Base-by-base conservation (phyloP, 2,113 vertebrate genomes). In the Psilopsiagon aymara region DNA sequence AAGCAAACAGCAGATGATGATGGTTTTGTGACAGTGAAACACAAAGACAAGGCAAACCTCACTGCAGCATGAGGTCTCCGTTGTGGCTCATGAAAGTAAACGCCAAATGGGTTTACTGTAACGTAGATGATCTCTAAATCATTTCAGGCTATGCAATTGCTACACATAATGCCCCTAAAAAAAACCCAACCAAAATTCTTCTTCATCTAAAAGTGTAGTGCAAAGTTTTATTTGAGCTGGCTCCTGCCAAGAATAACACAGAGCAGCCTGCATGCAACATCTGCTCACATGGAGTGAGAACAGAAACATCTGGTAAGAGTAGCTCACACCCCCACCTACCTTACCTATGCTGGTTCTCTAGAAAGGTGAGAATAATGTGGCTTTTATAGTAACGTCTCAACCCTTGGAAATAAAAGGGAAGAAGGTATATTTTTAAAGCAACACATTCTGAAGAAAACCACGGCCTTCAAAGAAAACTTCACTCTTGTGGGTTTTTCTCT, bases 21-120 rank as follows among this genome's bases (percentile, higher is more conserved):
- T 90, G 88, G 60, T 77, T 96, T 81, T 94, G 92, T 90, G 86
- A 84, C 62, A 94, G 82, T 21, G 62, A 89, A 92, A 94, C 49
- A 92, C 41, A 79, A 91, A 85, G 77, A 82, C 81, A 60, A 87
- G 83, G 80, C 59, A 82, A 93, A 89, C 62, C 60, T 82, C 82
- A 6, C 79, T 94, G 71, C 96, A 97, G 95, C 91, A 84, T 88
- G 92, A 89, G 89, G 91, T 92, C 86, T 94, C 95, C 94, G 90
- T 46, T 77, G 82, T 91, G 94, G 86, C 82, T 96, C 94, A 75
- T 96, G 94, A 96, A 97, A 69, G 37, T 95, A 95, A 97, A 97
- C 0, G 20, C 91, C 84, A 95, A 96, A 95, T 93, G 91, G 66
- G 64, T 57, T 86, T 88, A 86, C 63, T 88, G 85, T 85, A 90